phyloP scores from a whole-genome alignment of 2,888 invertebrate species.

The Callimorpha dominula region DNA sequence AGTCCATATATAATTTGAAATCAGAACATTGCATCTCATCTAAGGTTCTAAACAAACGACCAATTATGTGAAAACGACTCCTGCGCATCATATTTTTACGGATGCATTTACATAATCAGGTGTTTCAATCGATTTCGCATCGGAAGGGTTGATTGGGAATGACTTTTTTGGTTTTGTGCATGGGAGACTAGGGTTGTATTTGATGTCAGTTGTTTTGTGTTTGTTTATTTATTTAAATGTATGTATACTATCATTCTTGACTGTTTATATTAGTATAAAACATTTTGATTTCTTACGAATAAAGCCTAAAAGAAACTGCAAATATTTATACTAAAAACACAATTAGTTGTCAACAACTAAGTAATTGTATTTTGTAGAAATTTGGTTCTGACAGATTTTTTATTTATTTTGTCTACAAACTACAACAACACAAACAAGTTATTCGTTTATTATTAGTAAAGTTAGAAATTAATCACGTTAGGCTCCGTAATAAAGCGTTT shows the following conservation, averaged over 20 bases:
- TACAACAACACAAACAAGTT: no score
- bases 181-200: neutral
- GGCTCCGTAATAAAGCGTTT: no score
- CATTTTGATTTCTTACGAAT: neutral
- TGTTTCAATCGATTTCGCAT: constrained; percentile 41
- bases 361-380: no score
- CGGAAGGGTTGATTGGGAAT: constrained; percentile 36
- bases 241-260: neutral
- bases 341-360: neutral
- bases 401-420: no score
- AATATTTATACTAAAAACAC: no score
- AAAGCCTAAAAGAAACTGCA: neutral
- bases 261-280: neutral
- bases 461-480: no score
- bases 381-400: no score
- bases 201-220: neutral
- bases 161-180: constrained; percentile 43
- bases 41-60: constrained; percentile 34
- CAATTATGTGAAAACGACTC: constrained; percentile 49
- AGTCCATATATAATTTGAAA: constrained; percentile 7
- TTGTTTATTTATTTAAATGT: neutral
- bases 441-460: no score
- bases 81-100: constrained; percentile 47
- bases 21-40: constrained; percentile 20
- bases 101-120: constrained; percentile 46